phyloP scores from a whole-genome alignment of 1,140 invertebrate genomes.

The Muscidifurax raptorellus region DNA sequence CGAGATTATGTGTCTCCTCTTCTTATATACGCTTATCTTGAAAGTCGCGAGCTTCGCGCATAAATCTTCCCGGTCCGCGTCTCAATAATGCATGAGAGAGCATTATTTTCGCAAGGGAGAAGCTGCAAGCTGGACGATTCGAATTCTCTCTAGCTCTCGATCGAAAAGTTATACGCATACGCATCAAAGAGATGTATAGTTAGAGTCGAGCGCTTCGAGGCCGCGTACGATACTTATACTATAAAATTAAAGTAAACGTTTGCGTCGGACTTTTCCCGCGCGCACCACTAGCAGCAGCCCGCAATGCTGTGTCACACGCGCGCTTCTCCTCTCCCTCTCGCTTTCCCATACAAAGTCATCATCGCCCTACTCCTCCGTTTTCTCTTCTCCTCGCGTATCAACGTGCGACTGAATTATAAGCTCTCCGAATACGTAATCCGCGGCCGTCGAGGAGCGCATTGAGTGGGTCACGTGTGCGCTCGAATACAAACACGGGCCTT shows the following conservation, averaged over 20 bases:
- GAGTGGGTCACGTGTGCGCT: conserved; percentile 13
- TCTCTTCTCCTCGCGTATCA: neutral
- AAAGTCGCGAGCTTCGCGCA: neutral
- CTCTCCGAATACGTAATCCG: neutral
- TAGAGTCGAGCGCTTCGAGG: no score
- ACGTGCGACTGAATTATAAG: neutral
- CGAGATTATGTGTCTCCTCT: neutral
- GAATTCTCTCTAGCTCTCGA: no score
- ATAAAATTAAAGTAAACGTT: no score
- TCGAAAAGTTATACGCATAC: no score
- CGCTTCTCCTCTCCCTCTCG: neutral
- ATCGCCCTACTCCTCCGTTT: no score
- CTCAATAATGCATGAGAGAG: neutral
- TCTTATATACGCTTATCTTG: neutral
- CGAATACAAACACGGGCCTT: conserved; percentile 7
- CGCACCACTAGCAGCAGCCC: no score
- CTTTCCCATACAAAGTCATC: neutral
- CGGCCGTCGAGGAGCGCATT: neutral
- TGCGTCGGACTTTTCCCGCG: no score
- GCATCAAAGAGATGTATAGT: no score
- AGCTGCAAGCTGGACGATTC: no score
- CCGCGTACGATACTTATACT: no score
- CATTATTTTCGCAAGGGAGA: no score
- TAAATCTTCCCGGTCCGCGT: neutral
- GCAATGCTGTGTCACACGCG: no score